Conservation (phyloP, 2,797 vertebrate species). For the Glossophaga mutica region DNA sequence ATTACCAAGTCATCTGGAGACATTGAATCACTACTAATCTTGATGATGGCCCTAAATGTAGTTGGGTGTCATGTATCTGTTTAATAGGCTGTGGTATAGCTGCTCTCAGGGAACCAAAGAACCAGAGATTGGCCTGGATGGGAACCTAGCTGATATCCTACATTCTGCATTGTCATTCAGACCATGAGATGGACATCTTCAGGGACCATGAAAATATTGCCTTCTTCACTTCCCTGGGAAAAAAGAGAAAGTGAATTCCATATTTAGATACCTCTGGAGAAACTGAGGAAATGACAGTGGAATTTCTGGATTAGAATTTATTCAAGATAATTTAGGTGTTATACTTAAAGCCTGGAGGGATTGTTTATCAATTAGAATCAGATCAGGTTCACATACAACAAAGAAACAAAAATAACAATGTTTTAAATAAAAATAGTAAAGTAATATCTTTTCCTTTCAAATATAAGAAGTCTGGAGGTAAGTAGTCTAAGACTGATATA, state of each 20-base stretch:
- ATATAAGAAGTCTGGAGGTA: neutral
- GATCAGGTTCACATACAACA: neutral
- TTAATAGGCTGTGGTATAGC: neutral
- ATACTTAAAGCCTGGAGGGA: neutral
- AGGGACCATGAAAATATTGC: neutral
- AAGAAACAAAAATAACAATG: neutral
- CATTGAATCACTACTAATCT: neutral
- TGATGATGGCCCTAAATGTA: neutral
- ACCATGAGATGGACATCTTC: neutral
- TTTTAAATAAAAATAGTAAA: constrained; percentile 37
- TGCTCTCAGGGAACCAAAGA: neutral
- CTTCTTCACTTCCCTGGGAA: neutral
- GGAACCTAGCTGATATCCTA: neutral
- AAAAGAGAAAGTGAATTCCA: neutral
- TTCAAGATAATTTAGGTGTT: neutral
- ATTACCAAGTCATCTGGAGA: neutral
- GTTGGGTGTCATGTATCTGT: neutral
- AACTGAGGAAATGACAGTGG: neutral
- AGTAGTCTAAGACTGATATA: neutral
- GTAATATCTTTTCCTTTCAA: neutral
- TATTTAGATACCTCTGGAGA: neutral
- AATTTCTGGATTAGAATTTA: neutral
- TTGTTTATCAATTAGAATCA: neutral
- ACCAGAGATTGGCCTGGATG: neutral
- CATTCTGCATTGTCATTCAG: neutral